phyloP scores from a whole-genome alignment of 2,888 invertebrate species.

The Erebia palarica region DNA sequence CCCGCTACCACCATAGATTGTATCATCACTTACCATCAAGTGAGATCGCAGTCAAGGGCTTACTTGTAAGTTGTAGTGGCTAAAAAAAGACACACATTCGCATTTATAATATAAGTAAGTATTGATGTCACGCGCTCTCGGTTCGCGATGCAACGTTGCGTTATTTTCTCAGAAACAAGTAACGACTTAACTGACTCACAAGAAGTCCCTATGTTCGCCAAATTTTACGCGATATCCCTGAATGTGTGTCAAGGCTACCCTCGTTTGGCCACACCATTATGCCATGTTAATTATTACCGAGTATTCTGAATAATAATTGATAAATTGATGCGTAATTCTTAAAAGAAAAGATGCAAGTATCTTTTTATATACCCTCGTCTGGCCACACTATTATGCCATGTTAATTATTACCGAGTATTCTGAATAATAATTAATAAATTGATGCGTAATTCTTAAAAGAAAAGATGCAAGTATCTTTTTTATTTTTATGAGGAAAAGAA shows the following conservation, averaged over 20 bases:
- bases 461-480: too few species aligned
- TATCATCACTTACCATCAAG: too few species aligned
- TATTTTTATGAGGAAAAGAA: conserved; percentile 6
- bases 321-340: background rate
- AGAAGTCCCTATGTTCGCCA: conserved; percentile 1
- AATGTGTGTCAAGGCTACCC: conserved; percentile 3
- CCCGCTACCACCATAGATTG: too few species aligned
- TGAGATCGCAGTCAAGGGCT: too few species aligned
- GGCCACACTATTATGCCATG: conserved; percentile 4
- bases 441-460: background rate
- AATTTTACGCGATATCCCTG: background rate
- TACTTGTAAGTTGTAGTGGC: too few species aligned
- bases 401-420: conserved; percentile 10
- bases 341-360: background rate
- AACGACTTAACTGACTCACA: background rate
- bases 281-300: conserved; percentile 8
- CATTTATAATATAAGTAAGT: too few species aligned
- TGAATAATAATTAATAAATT: conserved; percentile 5
- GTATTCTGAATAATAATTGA: conserved; percentile 9
- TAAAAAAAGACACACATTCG: too few species aligned
- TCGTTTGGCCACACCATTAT: background rate
- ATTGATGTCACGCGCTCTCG: background rate
- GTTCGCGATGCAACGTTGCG: background rate
- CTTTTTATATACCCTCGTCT: background rate
- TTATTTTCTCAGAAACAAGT: conserved; percentile 1